Evolutionary conservation across 2,888 invertebrate genomes (phyloP).

Genomic region (Tenthredo amoena): DNA sequence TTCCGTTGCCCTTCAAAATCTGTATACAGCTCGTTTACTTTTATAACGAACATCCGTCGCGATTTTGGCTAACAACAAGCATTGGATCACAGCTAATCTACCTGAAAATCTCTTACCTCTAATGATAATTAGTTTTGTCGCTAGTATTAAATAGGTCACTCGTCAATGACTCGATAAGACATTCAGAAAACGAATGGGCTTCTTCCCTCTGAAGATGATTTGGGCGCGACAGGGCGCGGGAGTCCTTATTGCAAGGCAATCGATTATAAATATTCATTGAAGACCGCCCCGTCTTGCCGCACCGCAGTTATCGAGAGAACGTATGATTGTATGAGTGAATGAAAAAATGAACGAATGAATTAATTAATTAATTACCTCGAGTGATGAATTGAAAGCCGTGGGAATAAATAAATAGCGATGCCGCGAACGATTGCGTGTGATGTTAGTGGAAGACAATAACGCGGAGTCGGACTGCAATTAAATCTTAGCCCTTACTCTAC

Average conservation of each 20-base stretch:
- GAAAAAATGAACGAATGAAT: neutral
- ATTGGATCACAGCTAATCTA: conserved; percentile 43
- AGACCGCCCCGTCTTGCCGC: neutral
- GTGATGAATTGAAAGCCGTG: conserved; percentile 38
- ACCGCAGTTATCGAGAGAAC: neutral
- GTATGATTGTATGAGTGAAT: neutral
- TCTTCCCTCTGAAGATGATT: neutral
- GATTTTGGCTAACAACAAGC: conserved; percentile 38
- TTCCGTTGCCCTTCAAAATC: conserved; percentile 1
- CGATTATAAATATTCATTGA: neutral
- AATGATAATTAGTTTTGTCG: conserved; percentile 48
- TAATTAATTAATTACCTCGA: neutral
- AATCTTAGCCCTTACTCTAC: conserved; percentile 17
- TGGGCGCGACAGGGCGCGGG: neutral
- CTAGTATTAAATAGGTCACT: conserved; percentile 37
- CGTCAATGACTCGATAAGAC: conserved; percentile 20
- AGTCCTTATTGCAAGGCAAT: neutral
- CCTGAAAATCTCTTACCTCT: conserved; percentile 36
- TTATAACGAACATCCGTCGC: conserved; percentile 1
- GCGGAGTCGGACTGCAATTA: conserved; percentile 63
- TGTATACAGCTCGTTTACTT: conserved; percentile 1
- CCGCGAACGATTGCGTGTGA: conserved; percentile 65
- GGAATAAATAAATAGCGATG: conserved; percentile 66
- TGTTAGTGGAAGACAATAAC: conserved; percentile 68
- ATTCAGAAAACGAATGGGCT: conserved; percentile 9